These are phyloP conservation scores for Thaumetopoea pityocampa DNA, from an alignment of 1,140 invertebrate species.

Conservation along the genomic window DNA sequence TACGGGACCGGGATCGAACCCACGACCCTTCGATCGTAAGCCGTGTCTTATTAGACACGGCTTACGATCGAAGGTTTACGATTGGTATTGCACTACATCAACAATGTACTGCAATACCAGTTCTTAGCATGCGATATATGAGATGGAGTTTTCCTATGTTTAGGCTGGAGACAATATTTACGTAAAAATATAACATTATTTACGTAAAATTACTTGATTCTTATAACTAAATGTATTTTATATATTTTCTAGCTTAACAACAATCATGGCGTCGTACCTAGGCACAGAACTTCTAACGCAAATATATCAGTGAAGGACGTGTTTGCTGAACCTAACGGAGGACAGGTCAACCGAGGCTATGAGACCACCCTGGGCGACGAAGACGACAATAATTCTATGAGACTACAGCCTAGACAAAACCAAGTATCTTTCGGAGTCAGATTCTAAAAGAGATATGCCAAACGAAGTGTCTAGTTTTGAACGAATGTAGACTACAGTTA, in stretches of 20 bases:
- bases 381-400: slow-evolving; percentile 76
- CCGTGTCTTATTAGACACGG: too few relatives aligned
- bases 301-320: slow-evolving; percentile 79
- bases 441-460: slow-evolving; percentile 55
- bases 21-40: too few relatives aligned
- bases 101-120: too few relatives aligned
- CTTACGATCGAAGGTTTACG: too few relatives aligned
- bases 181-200: too few relatives aligned
- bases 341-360: slow-evolving; percentile 78
- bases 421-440: slow-evolving; percentile 69
- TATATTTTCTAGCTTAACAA: slow-evolving; percentile 58
- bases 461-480: slow-evolving; percentile 50
- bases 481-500: slow-evolving; percentile 58
- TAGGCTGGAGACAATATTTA: too few relatives aligned
- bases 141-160: too few relatives aligned
- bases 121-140: too few relatives aligned
- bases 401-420: slow-evolving; percentile 74
- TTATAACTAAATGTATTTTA: background rate
- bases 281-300: slow-evolving; percentile 76
- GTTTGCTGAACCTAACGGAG: slow-evolving; percentile 77
- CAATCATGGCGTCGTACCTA: slow-evolving; percentile 57
- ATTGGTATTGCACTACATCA: too few relatives aligned
- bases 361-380: slow-evolving; percentile 77
- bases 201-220: background rate
- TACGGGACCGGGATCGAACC: too few relatives aligned